phyloP scores from a whole-genome alignment of 2,888 invertebrate genomes.

The Pimpla rufipes region DNA sequence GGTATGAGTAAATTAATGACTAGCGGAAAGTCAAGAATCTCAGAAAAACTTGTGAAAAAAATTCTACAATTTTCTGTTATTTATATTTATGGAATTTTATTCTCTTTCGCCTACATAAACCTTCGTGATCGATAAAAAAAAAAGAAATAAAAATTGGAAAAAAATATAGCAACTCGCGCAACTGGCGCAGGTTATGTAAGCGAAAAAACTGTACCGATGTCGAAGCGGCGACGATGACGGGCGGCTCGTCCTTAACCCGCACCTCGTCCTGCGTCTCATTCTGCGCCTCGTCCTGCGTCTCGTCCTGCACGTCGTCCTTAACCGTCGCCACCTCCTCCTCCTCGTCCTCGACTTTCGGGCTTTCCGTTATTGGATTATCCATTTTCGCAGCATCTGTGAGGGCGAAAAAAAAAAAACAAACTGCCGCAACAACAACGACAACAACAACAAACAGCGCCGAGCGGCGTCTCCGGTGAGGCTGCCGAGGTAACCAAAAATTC shows the following conservation, averaged over 20 bases:
- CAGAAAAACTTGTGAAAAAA: no score
- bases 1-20: no score
- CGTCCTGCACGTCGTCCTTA: slow-evolving; percentile 71
- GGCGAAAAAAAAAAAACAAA: neutral
- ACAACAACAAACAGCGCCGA: no score
- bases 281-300: no score
- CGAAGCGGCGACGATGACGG: slow-evolving; percentile 40
- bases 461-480: neutral
- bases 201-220: slow-evolving; percentile 55
- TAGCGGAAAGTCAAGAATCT: no score
- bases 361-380: slow-evolving; percentile 74
- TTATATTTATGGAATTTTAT: no score
- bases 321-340: slow-evolving; percentile 70
- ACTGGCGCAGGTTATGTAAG: slow-evolving; percentile 58
- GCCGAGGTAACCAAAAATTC: neutral
- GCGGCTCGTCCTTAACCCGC: neutral
- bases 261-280: no score
- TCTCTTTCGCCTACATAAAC: no score
- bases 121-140: no score
- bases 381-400: slow-evolving; percentile 74
- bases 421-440: neutral
- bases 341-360: slow-evolving; percentile 71
- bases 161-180: slow-evolving; percentile 18
- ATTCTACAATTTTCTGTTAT: no score
- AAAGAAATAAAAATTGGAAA: neutral